Percentiles rank a stretch among this genome's conserved stretches.
Evolutionary conservation across 2,888 invertebrate genomes (phyloP).

Genomic region (Gymnoscelis rufifasciata): DNA sequence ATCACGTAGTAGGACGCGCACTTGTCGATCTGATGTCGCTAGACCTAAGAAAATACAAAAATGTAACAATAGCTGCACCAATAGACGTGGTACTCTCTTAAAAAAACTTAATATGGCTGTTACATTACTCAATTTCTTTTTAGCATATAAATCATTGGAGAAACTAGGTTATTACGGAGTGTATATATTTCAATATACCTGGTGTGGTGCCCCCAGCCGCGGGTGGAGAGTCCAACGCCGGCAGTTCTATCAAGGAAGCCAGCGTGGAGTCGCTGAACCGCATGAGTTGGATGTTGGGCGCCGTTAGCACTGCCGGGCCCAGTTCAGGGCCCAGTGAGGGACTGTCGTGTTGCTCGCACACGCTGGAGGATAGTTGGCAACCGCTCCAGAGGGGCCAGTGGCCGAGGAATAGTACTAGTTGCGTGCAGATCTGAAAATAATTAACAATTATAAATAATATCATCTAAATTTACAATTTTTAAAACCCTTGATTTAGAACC

Average conservation of each 20-base stretch:
- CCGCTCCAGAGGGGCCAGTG: slow-evolving; percentile 97
- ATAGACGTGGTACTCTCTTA: no score
- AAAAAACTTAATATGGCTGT: no score
- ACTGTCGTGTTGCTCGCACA: slow-evolving; percentile 93
- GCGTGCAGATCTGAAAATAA: slow-evolving; percentile 83
- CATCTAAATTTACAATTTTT: no score
- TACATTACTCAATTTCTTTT: no score
- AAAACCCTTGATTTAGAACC: no score
- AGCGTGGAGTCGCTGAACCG: slow-evolving; percentile 90
- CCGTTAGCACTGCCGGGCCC: slow-evolving; percentile 87
- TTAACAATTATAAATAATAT: no score
- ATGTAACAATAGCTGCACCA: no score
- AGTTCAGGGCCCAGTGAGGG: slow-evolving; percentile 86
- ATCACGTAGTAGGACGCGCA: slow-evolving; percentile 92
- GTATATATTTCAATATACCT: no score
- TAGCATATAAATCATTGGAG: no score
- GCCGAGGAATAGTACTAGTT: slow-evolving; percentile 93
- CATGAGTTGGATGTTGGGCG: slow-evolving; percentile 91
- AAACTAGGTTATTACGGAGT: no score
- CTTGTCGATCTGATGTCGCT: slow-evolving; percentile 89
- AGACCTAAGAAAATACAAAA: slow-evolving; percentile 75
- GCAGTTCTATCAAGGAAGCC: slow-evolving; percentile 93
- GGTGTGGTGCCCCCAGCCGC: slow-evolving; percentile 47
- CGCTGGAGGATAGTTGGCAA: slow-evolving; percentile 91
- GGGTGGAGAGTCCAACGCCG: slow-evolving; percentile 86